Conservation (phyloP, 2,113 vertebrate genomes). For the Copsychus sechellarum region DNA sequence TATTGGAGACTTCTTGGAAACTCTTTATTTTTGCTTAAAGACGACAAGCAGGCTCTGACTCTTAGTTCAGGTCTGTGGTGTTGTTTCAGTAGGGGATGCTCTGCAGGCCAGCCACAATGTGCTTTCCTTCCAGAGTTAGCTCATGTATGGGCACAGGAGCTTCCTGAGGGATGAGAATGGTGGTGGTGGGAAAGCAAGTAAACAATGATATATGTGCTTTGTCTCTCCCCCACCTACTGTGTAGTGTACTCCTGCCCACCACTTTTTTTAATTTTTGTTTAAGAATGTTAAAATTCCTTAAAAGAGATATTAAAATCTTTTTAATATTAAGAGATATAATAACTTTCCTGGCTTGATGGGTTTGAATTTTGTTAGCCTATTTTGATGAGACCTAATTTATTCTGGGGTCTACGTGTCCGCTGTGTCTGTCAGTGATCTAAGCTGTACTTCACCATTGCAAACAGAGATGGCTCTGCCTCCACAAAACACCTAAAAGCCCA, state of each 20-base stretch:
- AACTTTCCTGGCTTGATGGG: background rate
- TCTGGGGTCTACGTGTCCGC: background rate
- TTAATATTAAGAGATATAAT: background rate
- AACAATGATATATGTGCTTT: background rate
- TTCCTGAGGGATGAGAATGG: background rate
- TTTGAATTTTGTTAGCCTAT: background rate
- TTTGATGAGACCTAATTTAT: background rate
- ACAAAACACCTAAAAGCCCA: background rate
- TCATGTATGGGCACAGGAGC: background rate
- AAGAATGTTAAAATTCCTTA: background rate
- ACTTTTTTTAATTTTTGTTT: background rate
- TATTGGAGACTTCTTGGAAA: background rate
- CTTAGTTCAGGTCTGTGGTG: background rate
- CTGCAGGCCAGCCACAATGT: background rate
- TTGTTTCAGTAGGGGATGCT: background rate
- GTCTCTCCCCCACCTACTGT: background rate
- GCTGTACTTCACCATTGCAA: background rate
- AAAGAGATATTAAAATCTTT: background rate
- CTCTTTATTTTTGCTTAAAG: background rate
- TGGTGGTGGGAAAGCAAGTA: background rate
- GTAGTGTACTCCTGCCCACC: fast-evolving
- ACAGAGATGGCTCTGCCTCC: background rate
- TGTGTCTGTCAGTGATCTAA: background rate
- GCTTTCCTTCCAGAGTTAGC: background rate
- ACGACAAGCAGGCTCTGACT: background rate